These are phyloP conservation scores for Zaprionus africanus DNA, from an alignment of 1,140 invertebrate genomes.

Conservation along the genomic window DNA sequence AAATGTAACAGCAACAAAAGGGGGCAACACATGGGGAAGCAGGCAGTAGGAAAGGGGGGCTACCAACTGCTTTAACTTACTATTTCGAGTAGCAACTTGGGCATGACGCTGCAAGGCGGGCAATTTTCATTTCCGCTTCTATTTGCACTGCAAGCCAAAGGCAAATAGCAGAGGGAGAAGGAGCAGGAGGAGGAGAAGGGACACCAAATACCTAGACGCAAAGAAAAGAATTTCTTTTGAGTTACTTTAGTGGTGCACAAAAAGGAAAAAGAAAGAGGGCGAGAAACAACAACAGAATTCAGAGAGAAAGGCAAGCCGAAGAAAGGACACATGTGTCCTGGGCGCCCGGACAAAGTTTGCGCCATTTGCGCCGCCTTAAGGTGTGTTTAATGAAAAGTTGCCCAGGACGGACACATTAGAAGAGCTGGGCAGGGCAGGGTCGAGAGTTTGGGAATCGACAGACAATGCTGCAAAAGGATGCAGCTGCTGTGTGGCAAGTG, in stretches of 20 bases:
- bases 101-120: conserved; percentile 49
- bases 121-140: conserved; percentile 70
- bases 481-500: conserved; percentile 38
- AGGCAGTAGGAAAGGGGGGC: not conserved
- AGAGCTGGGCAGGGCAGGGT: too few relatives aligned
- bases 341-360: conserved; percentile 55
- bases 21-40: conserved; percentile 28
- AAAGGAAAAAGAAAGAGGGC: conserved; percentile 3
- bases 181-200: not conserved
- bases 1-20: conserved; percentile 61
- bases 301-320: not conserved
- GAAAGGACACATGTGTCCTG: conserved; percentile 55
- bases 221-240: conserved; percentile 69
- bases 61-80: conserved; percentile 50
- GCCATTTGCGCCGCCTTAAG: conserved; percentile 66
- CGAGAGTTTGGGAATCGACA: conserved; percentile 37
- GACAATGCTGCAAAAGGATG: conserved; percentile 58
- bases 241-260: conserved; percentile 50
- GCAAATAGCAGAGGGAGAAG: conserved; percentile 39
- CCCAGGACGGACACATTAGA: conserved; percentile 33
- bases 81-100: conserved; percentile 34
- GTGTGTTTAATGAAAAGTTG: conserved; percentile 71
- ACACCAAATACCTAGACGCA: conserved; percentile 45
- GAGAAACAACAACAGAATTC: not conserved
- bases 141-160: conserved; percentile 59